Percentiles rank a stretch among this genome's conserved stretches.
Evolutionary conservation across 1,140 invertebrate species (phyloP).

Genomic region (Sycophaga agraensis): DNA sequence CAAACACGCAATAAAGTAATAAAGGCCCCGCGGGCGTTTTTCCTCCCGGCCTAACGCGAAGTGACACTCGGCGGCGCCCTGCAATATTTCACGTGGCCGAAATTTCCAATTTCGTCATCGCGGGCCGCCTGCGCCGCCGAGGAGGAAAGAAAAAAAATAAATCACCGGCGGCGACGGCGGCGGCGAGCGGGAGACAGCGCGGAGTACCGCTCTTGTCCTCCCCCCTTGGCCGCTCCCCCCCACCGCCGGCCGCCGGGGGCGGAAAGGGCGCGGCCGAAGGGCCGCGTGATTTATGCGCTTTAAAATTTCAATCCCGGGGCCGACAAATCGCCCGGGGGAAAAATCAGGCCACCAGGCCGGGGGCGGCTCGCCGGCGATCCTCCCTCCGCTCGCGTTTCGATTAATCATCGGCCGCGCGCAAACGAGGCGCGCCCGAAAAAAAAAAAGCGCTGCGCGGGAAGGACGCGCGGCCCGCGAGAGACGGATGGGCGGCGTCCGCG

Average conservation of each 20-base stretch:
- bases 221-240: too few relatives aligned
- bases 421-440: too few relatives aligned
- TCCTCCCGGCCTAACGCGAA: background rate
- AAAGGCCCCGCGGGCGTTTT: background rate
- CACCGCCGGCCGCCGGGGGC: background rate
- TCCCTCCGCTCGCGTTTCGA: too few relatives aligned
- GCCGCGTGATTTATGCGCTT: conserved; percentile 17
- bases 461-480: too few relatives aligned
- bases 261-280: background rate
- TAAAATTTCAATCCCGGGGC: conserved; percentile 19
- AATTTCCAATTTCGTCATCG: background rate
- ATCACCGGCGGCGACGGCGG: background rate
- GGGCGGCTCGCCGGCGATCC: too few relatives aligned
- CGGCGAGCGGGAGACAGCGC: background rate
- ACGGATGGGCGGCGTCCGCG: too few relatives aligned
- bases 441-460: too few relatives aligned
- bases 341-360: too few relatives aligned
- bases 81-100: background rate
- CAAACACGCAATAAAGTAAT: background rate
- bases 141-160: conserved; percentile 7
- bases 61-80: background rate
- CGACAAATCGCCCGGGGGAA: too few relatives aligned
- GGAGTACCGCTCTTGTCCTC: too few relatives aligned
- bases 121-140: too few relatives aligned
- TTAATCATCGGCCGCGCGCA: too few relatives aligned